Conservation (phyloP, 2,113 vertebrate species). For the Calyptommatus sinebrachiatus region DNA sequence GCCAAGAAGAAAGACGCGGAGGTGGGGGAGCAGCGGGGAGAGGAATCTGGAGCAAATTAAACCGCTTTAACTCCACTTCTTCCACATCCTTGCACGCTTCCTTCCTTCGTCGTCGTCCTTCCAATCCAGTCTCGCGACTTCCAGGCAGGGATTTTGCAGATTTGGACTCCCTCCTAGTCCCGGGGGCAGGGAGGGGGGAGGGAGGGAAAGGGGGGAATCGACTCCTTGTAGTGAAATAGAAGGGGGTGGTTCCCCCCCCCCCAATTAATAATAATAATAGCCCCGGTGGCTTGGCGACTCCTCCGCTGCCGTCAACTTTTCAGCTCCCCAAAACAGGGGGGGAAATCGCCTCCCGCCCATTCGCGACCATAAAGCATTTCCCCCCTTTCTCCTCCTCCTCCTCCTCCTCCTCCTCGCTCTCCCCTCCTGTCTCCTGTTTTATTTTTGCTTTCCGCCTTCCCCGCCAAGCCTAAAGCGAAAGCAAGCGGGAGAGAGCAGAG, state of each 20-base stretch:
- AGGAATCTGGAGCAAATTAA: background rate
- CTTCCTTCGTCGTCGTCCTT: background rate
- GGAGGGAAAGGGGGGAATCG: background rate
- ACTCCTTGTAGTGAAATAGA: background rate
- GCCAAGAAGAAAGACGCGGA: too few species aligned
- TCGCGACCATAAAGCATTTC: constrained; percentile 15
- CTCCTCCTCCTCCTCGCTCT: background rate
- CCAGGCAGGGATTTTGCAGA: background rate
- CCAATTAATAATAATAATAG: background rate
- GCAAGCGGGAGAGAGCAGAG: background rate
- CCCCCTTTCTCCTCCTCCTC: background rate
- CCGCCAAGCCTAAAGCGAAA: constrained; percentile 5
- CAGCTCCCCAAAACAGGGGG: background rate
- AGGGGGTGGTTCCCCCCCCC: background rate
- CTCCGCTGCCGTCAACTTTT: background rate
- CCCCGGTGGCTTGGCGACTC: background rate
- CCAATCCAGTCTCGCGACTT: background rate
- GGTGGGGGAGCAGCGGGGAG: too few species aligned
- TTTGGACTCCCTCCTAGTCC: background rate
- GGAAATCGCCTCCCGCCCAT: background rate
- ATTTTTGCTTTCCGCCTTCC: too few species aligned
- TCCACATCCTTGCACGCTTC: background rate
- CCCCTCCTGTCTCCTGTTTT: background rate
- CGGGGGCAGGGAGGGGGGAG: background rate
- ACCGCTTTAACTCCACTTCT: background rate